These are phyloP conservation scores for Prochilodus magdalenae DNA, from an alignment of 2,113 vertebrate genomes.

Conservation along the genomic window DNA sequence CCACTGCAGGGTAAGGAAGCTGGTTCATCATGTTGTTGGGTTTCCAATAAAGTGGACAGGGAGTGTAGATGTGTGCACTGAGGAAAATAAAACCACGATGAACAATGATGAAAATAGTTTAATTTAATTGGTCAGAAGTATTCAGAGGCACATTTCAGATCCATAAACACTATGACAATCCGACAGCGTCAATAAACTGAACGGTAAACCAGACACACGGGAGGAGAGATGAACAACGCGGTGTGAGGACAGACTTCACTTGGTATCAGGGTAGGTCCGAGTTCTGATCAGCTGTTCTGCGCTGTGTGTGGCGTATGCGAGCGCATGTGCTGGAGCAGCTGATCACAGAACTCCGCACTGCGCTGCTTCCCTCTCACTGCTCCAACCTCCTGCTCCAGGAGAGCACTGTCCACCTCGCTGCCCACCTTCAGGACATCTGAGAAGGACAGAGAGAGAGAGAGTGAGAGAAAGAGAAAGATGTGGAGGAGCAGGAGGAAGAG, in stretches of 20 bases:
- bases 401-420: conserved; percentile 75
- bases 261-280: too few species aligned
- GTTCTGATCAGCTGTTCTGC: neutral
- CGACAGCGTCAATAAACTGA: neutral
- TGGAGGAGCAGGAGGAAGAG: too few species aligned
- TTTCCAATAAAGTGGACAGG: neutral
- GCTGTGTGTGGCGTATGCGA: conserved; percentile 25
- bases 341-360: conserved; percentile 78
- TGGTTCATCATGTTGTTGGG: too few species aligned
- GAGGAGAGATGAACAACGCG: too few species aligned
- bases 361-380: conserved; percentile 84
- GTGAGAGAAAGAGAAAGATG: neutral
- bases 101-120: neutral
- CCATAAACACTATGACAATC: neutral
- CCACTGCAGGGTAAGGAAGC: too few species aligned
- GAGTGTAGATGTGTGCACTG: neutral
- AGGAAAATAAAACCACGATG: neutral
- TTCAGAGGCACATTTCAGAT: neutral
- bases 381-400: conserved; percentile 80
- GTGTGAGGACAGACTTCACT: too few species aligned
- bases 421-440: conserved; percentile 87
- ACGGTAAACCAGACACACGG: too few species aligned
- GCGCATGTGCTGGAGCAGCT: conserved; percentile 81
- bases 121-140: neutral
- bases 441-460: conserved; percentile 11